phyloP scores from a whole-genome alignment of 2,888 invertebrate species.

The Mycalesis mineus region DNA sequence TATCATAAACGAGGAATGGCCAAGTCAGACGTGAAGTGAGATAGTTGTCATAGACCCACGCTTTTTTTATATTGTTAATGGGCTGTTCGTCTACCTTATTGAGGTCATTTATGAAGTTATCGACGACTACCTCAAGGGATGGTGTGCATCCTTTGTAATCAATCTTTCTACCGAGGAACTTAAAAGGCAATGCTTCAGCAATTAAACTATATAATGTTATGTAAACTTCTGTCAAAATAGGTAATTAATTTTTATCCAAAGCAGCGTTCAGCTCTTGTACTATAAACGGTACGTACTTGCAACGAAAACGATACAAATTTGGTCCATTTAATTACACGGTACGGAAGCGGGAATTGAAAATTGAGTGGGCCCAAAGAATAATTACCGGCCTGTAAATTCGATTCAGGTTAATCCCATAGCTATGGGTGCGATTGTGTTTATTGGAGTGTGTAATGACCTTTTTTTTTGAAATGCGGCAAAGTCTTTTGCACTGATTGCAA shows the following conservation, averaged over 20 bases:
- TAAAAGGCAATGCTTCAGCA: no score
- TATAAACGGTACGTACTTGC: neutral
- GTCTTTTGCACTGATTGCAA: neutral
- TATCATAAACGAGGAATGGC: no score
- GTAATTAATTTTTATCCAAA: neutral
- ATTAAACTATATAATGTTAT: no score
- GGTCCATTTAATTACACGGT: constrained; percentile 31
- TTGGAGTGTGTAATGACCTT: constrained; percentile 5
- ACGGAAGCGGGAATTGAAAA: constrained; percentile 29
- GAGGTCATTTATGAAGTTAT: no score
- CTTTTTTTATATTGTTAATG: no score
- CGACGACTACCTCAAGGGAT: no score
- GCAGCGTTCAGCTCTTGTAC: neutral
- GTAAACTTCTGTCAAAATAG: neutral
- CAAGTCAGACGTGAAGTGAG: no score
- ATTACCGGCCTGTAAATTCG: constrained; percentile 28
- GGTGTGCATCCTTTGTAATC: no score
- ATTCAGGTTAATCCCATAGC: constrained; percentile 24
- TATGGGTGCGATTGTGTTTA: constrained; percentile 14
- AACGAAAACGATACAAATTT: constrained; percentile 26
- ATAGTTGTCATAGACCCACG: no score
- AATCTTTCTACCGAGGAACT: no score
- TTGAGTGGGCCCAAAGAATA: constrained; percentile 30
- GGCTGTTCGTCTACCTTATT: no score
- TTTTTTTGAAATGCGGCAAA: neutral